Evolutionary conservation across 1,140 invertebrate genomes (phyloP), one percentile per base, ranked within the genome.

Genomic region (Aphidius ervi): DNA sequence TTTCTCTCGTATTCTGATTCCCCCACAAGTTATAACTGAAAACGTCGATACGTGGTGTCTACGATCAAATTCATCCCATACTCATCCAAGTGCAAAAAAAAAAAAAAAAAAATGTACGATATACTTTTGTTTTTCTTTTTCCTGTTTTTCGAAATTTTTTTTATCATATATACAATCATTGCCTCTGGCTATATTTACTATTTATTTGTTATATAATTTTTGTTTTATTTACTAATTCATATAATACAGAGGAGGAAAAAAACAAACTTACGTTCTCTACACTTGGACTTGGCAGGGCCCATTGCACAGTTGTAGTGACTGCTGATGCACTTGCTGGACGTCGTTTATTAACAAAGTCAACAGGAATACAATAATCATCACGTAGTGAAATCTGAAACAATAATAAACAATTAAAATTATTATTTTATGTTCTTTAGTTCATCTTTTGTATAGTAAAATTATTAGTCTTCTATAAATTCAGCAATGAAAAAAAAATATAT

Each of bases 361-460:
- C 86, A 31, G 89, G 89, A 55, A 90, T 78, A 80, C 88, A 89
- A 76, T 91, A 91, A 71, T 90, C 89, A 68, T 90, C 89, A 74
- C 88, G 90, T 62, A 91, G 81, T 50, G 88, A 85, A 63, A 89
- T 84, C 89, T 90, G 82, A 6, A 88, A 86, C 59, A 73, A 69
- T 66, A 71, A 69, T 49, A 62, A 61, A 61, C 59, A 55, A 10
- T 58, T 61, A 49, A 56, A 45, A 46, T 31, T 31, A 40, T 62
- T 39, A 20, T 45, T 37, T 39, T 46, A 5, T 31, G 23, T 31
- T 31, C 10, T 60, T 23, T 9, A 7, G 10, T 58, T n/a, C 4
- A 20, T 16, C 50, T 56, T 37, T 20, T 45, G 6, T 46, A 41
- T 8, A 31, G 37, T 3, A 54, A 39, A 63, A 59, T 60, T 63